Base-by-base conservation (phyloP, 1,140 invertebrate species). In the Drosophila melanica region DNA sequence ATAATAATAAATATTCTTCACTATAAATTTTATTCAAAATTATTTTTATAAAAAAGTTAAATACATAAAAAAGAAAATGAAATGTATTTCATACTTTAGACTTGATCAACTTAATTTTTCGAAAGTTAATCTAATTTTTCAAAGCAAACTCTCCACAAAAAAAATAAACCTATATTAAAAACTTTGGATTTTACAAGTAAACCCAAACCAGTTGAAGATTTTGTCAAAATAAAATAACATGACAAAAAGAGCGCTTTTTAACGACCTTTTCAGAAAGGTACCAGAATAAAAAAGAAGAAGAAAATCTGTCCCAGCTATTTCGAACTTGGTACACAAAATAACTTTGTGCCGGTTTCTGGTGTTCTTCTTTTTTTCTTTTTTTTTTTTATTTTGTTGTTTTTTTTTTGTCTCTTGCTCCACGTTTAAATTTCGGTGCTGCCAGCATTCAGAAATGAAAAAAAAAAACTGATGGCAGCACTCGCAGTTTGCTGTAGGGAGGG, bases 301-400 rank as follows among this genome's bases (percentile, higher is more conserved):
- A 27, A 14, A 50, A 14, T 33, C 27, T 33, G 48, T 18, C 14
- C 16, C 30, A 54, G 51, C 14, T 37, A 37, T 37, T 54, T 6
- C 39, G 14, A 20, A 37, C 48, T 54, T 54, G 27, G 14, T 37
- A 37, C 51, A 33, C 48, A 20, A 10, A 16, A 50, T 50, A 50
- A 30, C 27, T 33, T 50, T 33, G 27, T 12, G 48, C 27, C 33
- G 33, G 33, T 10, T 35, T 35, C 33, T 35, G 7, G 8, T 35
- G 33, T 9, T 35, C 33, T 35, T 8, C 3, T 10, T 2, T 35
- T 33, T 33, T 47, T n/a, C 18, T 11, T 50, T 33, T 30, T 30
- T n/a, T 1, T 30, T 12, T 16, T 11, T 20, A 37, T 30, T 45
- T 20, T 1, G 23, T 59, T 8, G n/a, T 12, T 11, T 11, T 4